These are phyloP conservation scores for Apis laboriosa DNA, from an alignment of 1,140 invertebrate species.

Conservation along the genomic window DNA sequence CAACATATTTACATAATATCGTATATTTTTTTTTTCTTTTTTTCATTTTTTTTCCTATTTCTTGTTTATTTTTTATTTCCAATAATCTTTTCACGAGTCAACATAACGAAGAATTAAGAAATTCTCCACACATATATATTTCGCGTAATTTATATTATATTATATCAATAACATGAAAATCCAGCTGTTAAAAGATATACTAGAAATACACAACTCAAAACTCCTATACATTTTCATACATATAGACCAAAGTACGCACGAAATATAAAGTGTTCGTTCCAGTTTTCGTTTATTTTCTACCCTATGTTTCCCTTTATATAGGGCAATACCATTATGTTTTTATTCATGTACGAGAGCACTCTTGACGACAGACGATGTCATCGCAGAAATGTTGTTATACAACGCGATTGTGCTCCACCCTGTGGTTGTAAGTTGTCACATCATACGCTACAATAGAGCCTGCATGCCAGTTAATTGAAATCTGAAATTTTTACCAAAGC, in stretches of 20 bases:
- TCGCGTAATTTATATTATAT: neutral
- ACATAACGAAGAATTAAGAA: neutral
- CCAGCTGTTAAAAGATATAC: neutral
- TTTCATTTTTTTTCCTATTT: neutral
- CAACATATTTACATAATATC: neutral
- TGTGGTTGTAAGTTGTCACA: conserved; percentile 40
- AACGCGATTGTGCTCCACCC: conserved; percentile 16
- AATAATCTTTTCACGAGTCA: neutral
- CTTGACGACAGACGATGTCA: conserved; percentile 19
- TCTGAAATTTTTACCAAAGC: conserved; percentile 33
- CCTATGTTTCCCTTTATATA: conserved; percentile 1
- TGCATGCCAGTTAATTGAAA: conserved; percentile 57
- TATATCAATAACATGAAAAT: neutral
- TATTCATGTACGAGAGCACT: conserved; percentile 31
- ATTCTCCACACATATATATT: neutral
- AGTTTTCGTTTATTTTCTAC: conserved; percentile 36
- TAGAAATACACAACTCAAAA: neutral
- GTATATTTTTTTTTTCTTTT: neutral
- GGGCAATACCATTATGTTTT: conserved; percentile 10
- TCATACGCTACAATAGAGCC: conserved; percentile 42
- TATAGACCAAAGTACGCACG: neutral
- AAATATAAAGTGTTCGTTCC: neutral
- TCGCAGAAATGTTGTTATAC: conserved; percentile 20
- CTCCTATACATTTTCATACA: neutral
- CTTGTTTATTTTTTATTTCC: neutral